Conservation (phyloP, 2,113 vertebrate species). For the Pelusios castaneus region DNA sequence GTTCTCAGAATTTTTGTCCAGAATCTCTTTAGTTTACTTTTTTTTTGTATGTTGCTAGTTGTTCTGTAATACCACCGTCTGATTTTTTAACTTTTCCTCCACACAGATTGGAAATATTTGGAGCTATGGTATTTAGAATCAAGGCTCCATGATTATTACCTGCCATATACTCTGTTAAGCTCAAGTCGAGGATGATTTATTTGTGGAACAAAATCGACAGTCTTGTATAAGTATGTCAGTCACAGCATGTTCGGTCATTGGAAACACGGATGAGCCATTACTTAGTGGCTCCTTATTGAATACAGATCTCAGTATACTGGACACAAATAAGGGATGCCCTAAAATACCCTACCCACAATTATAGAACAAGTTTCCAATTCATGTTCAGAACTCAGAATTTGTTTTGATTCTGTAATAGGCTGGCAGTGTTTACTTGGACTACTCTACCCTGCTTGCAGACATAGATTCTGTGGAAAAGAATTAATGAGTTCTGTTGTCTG, state of each 20-base stretch:
- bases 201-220: background rate
- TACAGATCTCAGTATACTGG: background rate
- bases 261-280: background rate
- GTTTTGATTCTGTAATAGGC: background rate
- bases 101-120: background rate
- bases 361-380: background rate
- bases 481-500: background rate
- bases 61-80: background rate
- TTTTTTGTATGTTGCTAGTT: background rate
- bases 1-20: background rate
- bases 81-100: background rate
- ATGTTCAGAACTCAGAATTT: background rate
- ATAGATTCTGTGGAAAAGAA: background rate
- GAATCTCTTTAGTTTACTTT: background rate
- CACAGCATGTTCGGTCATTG: background rate
- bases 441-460: rapidly evolving
- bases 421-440: background rate
- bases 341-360: background rate
- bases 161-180: background rate
- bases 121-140: background rate
- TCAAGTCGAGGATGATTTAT: background rate
- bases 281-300: background rate
- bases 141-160: background rate
- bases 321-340: background rate
- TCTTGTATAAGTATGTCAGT: background rate